These are phyloP conservation scores for Engraulis encrasicolus DNA, from an alignment of 2,113 vertebrate genomes.

Conservation along the genomic window DNA sequence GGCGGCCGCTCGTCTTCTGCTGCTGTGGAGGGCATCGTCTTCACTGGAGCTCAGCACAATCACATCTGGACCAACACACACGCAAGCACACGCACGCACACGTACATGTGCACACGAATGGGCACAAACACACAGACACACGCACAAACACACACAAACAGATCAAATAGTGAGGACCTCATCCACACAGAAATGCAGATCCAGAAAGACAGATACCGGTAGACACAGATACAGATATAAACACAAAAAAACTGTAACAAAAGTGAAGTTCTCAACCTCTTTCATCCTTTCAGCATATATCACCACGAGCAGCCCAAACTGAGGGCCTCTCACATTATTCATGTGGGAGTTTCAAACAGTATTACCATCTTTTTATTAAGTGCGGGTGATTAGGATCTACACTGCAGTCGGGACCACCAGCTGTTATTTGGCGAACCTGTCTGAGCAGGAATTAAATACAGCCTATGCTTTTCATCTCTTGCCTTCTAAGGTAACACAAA, in stretches of 20 bases:
- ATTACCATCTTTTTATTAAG: not conserved
- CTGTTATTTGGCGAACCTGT: not conserved
- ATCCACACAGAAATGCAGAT: too few species aligned
- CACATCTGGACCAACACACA: constrained; percentile 1
- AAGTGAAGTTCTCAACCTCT: not conserved
- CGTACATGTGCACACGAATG: too few species aligned
- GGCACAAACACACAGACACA: not conserved
- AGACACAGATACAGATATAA: too few species aligned
- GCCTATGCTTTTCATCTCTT: not conserved
- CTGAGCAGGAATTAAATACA: not conserved
- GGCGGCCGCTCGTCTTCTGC: constrained; percentile 78
- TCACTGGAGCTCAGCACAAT: constrained; percentile 85
- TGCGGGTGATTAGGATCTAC: not conserved
- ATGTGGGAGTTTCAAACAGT: not conserved
- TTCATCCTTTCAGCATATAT: not conserved
- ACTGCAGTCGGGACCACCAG: not conserved
- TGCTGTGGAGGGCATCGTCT: constrained; percentile 79
- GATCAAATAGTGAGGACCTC: too few species aligned
- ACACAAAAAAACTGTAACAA: too few species aligned
- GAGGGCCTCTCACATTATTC: not conserved
- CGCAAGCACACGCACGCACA: not conserved
- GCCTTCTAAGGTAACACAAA: not conserved
- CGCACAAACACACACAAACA: too few species aligned
- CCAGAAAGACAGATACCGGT: too few species aligned
- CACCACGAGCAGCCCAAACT: not conserved